These are phyloP conservation scores for Chirona hameri DNA, from an alignment of 2,888 invertebrate species.

Conservation along the genomic window DNA sequence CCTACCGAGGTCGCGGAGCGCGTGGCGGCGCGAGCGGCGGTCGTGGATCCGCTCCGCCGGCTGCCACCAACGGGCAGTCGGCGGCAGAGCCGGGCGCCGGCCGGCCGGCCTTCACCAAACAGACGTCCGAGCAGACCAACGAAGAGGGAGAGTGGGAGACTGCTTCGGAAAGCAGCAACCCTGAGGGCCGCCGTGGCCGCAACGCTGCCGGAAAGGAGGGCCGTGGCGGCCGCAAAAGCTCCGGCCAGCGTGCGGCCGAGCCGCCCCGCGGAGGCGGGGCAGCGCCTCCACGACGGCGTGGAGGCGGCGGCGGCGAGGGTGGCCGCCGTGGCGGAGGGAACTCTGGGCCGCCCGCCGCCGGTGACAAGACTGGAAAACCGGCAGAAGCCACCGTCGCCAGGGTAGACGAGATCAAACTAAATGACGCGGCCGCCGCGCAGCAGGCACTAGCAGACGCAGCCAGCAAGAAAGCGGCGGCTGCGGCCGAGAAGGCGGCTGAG, in stretches of 20 bases:
- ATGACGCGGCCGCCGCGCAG: conserved; percentile 55
- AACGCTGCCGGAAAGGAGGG: conserved; percentile 31
- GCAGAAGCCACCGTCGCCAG: conserved; percentile 48
- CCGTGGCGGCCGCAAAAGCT: conserved; percentile 31
- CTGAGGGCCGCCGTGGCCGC: conserved; percentile 34
- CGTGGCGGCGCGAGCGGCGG: conserved; percentile 42
- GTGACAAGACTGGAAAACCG: conserved; percentile 33
- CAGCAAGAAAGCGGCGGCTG: conserved; percentile 40
- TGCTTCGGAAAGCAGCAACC: conserved; percentile 71
- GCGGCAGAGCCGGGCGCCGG: not conserved
- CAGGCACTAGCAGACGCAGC: conserved; percentile 48
- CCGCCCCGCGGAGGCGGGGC: conserved; percentile 30
- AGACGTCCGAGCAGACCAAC: conserved; percentile 33
- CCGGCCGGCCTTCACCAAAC: not conserved
- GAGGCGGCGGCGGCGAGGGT: conserved; percentile 40
- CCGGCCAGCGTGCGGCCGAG: not conserved
- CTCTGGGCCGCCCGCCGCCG: conserved; percentile 27
- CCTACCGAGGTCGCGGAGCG: conserved; percentile 37
- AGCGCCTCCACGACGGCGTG: conserved; percentile 36
- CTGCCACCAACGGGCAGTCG: conserved; percentile 40
- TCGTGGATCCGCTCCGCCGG: conserved; percentile 30
- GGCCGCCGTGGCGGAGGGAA: conserved; percentile 40
- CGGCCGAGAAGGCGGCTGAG: conserved; percentile 10
- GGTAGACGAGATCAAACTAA: conserved; percentile 55
- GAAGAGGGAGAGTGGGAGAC: conserved; percentile 64